These are phyloP conservation scores for Hippopotamyrus pictus DNA, from an alignment of 2,797 vertebrate genomes.

Conservation along the genomic window DNA sequence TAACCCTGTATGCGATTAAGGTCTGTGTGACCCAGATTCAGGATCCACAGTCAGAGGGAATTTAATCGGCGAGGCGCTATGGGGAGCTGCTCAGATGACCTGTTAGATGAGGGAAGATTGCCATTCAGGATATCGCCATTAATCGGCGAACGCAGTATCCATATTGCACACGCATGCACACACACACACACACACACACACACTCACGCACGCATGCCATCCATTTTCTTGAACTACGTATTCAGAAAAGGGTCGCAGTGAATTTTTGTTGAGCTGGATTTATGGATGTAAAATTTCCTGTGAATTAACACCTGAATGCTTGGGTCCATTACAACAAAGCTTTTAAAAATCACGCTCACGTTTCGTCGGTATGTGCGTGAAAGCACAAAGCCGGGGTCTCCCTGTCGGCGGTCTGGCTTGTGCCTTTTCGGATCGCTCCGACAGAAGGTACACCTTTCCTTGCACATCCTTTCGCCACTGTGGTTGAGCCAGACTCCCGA, in stretches of 20 bases:
- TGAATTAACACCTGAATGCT: not conserved
- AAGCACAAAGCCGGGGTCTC: not conserved
- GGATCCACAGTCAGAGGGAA: not conserved
- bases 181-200: not conserved
- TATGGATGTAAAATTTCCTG: not conserved
- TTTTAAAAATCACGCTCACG: not conserved
- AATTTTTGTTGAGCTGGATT: not conserved
- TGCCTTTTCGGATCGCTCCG: not conserved
- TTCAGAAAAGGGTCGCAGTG: not conserved
- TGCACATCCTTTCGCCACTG: not conserved
- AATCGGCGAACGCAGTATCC: not conserved
- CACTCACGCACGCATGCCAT: not conserved
- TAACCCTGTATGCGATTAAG: conserved; percentile 10
- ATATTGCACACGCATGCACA: not conserved
- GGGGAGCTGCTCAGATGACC: conserved; percentile 33
- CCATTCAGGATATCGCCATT: not conserved
- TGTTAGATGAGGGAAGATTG: conserved; percentile 23
- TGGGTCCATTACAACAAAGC: not conserved
- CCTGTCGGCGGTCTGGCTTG: not conserved
- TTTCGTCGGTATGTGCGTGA: not conserved
- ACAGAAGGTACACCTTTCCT: not conserved
- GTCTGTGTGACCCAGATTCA: conserved; percentile 30
- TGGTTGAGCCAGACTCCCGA: not conserved
- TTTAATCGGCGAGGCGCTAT: conserved; percentile 34
- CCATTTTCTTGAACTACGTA: not conserved